These are phyloP conservation scores for Sternarchorhynchus goeldii DNA, from an alignment of 2,797 vertebrate species.

Conservation along the genomic window DNA sequence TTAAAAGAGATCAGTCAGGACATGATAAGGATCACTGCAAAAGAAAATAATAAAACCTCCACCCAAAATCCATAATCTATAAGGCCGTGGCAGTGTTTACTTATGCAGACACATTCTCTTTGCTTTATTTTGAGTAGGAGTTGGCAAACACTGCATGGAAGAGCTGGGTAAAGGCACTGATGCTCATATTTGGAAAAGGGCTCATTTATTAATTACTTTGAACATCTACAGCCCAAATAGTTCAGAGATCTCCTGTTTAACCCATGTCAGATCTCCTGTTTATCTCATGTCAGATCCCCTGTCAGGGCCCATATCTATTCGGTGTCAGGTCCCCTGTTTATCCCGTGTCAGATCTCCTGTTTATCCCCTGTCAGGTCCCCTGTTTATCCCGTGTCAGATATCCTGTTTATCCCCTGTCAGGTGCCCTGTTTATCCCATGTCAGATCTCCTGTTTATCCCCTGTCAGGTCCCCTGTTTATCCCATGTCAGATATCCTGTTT, in stretches of 20 bases:
- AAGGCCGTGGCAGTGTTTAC: not conserved
- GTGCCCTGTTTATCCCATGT: no score
- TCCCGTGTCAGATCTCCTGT: no score
- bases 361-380: no score
- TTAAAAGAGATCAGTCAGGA: not conserved
- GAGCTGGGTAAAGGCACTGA: not conserved
- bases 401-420: no score
- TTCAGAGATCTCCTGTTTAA: not conserved
- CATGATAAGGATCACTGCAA: not conserved
- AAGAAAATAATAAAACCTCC: not conserved
- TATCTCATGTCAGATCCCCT: not conserved
- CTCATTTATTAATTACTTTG: not conserved
- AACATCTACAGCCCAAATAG: no score
- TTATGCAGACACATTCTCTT: not conserved
- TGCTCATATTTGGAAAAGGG: conserved; percentile 1
- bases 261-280: not conserved
- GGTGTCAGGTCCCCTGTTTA: no score
- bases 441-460: no score
- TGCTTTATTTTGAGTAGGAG: not conserved
- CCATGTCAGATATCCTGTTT: no score
- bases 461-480: no score
- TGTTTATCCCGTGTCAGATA: no score
- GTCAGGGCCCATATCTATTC: no score
- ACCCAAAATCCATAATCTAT: not conserved
- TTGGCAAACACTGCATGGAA: not conserved